These are phyloP conservation scores for Galeruca laticollis DNA, from an alignment of 2,888 invertebrate species.

Conservation along the genomic window DNA sequence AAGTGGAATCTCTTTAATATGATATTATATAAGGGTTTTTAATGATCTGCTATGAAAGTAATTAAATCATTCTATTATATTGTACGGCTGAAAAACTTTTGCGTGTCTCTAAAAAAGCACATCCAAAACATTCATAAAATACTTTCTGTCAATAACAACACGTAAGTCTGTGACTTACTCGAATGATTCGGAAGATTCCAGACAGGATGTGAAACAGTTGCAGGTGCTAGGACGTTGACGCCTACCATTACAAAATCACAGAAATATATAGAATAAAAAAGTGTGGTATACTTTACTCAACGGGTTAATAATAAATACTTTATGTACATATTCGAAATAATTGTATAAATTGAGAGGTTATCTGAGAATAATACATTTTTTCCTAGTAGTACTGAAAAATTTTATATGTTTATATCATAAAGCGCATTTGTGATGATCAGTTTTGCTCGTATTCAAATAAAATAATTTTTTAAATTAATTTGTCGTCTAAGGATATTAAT, in stretches of 20 bases:
- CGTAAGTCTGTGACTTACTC: conserved; percentile 64
- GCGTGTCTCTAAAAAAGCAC: not conserved
- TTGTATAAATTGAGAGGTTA: not conserved
- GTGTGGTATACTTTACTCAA: conserved; percentile 19
- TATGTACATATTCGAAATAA: not conserved
- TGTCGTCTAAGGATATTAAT: too few relatives aligned
- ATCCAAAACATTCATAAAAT: conserved; percentile 16
- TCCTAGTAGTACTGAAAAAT: too few relatives aligned
- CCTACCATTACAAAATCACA: conserved; percentile 60
- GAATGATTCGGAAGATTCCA: conserved; percentile 65
- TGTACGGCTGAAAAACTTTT: not conserved
- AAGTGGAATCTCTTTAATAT: too few relatives aligned
- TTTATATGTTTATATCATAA: too few relatives aligned
- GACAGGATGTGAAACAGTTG: conserved; percentile 67
- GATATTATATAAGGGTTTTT: too few relatives aligned
- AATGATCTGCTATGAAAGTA: too few relatives aligned
- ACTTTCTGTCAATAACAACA: conserved; percentile 41
- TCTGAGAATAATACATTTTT: not conserved
- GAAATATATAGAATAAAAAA: conserved; percentile 49
- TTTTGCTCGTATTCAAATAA: too few relatives aligned
- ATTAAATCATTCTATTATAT: too few relatives aligned
- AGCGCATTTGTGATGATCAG: too few relatives aligned
- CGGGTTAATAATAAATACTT: not conserved
- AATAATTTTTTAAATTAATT: too few relatives aligned
- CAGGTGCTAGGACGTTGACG: conserved; percentile 64